These are phyloP conservation scores for Uromys caudimaculatus DNA, from an alignment of 2,797 vertebrate genomes.

Conservation along the genomic window DNA sequence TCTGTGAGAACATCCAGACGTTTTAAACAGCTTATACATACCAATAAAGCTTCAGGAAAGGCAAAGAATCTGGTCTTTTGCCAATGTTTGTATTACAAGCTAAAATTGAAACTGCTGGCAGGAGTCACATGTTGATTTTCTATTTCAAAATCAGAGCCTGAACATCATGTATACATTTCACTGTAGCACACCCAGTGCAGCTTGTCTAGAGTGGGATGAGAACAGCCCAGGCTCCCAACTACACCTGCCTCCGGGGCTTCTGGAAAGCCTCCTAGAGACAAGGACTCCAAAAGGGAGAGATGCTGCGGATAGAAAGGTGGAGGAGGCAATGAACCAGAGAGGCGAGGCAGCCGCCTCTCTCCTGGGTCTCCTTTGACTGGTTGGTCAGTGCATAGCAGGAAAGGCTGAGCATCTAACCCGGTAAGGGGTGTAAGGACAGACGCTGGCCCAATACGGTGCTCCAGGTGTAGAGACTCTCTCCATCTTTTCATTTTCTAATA, in stretches of 20 bases:
- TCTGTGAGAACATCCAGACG: constrained; percentile 45
- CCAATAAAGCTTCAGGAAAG: not conserved
- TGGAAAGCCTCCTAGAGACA: not conserved
- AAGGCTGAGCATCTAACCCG: not conserved
- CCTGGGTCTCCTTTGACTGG: not conserved
- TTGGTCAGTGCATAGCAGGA: not conserved
- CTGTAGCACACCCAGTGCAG: not conserved
- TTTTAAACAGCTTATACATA: not conserved
- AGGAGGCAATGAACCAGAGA: not conserved
- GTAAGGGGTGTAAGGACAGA: not conserved
- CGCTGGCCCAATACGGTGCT: not conserved
- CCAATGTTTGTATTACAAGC: not conserved
- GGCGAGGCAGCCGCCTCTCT: not conserved
- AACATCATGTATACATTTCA: not conserved
- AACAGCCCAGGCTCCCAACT: not conserved
- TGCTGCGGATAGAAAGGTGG: not conserved
- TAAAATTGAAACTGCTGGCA: constrained; percentile 42
- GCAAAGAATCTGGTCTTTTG: not conserved
- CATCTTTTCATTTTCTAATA: not conserved
- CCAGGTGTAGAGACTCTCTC: not conserved
- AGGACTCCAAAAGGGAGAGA: not conserved
- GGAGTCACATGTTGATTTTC: constrained; percentile 5
- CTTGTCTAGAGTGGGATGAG: not conserved
- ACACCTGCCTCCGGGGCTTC: not conserved
- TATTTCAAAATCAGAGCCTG: constrained; percentile 45